Evolutionary conservation across 2,888 invertebrate species (phyloP), one percentile per base, ranked within the genome.

Genomic region (Heliconius ismenius): DNA sequence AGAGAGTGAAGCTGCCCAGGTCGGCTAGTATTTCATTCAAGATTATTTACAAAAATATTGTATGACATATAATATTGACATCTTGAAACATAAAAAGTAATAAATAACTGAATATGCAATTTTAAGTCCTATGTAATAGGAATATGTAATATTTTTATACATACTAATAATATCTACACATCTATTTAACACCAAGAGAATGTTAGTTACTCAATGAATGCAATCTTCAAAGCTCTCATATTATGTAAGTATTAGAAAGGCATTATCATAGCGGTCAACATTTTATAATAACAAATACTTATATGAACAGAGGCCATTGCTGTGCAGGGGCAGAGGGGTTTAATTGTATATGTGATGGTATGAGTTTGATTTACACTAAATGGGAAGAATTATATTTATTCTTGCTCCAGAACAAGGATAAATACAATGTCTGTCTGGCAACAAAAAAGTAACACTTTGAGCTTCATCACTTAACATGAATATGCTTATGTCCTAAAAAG

Each of bases 221-320:
- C 74, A 76, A 79, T 79, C 74, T 79, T 79, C 74, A 74, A 74
- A 78, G 74, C 65, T 74, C 73, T 83, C 80, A 79, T 39, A 81
- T 88, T 87, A 85, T 83, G 82, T 82, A 86, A 85, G 28, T 73
- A 75, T 85, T 87, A 87, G 87, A 87, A 87, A 88, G 87, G 87
- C 83, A 82, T 80, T 79, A 72, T 73, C 62, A 67, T 73, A 77
- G 83, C 81, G 83, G 84, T 85, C 84, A 83, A 70, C 78, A 79
- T 72, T 72, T 67, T 43, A 49, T 54, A 58, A 64, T 58, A 54
- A 64, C 62, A 68, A 24, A 74, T 74, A 36, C 24, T 74, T 24
- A 21, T 54, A 36, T 58, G n/a, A 49, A 49, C 49, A 49, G 49
- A 73, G 54, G 54, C 54, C 54, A 54, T 54, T 18, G 4, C 11